Evolutionary conservation across 2,113 vertebrate species (phyloP), one percentile per base, ranked within the genome.

Genomic region (Microtus richardsoni): DNA sequence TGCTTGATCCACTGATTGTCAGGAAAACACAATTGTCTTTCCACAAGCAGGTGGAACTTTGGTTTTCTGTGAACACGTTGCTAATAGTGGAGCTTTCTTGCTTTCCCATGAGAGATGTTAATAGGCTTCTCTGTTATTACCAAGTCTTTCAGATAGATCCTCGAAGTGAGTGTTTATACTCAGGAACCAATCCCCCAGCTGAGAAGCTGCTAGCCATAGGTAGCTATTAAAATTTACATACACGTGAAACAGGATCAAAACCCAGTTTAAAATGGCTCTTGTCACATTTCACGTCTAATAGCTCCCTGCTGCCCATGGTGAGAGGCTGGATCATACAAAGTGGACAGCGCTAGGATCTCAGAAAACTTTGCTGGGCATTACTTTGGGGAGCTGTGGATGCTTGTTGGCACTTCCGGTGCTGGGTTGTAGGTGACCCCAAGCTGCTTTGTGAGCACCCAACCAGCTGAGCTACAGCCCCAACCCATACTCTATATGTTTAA

Each of bases 21-120:
- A 66, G 74, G 77, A 70, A 90, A 87, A 78, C 84, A 79, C 52
- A 33, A 16, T 9, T 58, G 3, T 36, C 62, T 36, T 86, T 78
- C 84, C 13, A 41, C 17, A 17, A 28, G 60, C 30, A 54, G 26
- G 77, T 88, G 22, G n/a, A 44, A 9, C 28, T 82, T 58, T 21
- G 58, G 26, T 66, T 88, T 30, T 85, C 95, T 84, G 47, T 62
- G 93, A 93, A 97, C 62, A 66, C 93, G 58, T 44, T 95, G n/a
- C 49, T 89, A 88, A 80, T 12, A 49, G 75, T 96, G 74, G 49
- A 30, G 49, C 54, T 83, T 74, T 58, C 91, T 97, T 52, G 33
- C n/a, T n/a, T 93, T 2, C 60, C 88, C 88, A 26, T 16, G 71
- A 97, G 93, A 74, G 44, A 28, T 62, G 70, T 95, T 93, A 28